A percentile compares a stretch with the other conserved stretches of the same genome.
Evolutionary conservation across 2,888 invertebrate species (phyloP).

Genomic region (Nematopogon swammerdamellus): DNA sequence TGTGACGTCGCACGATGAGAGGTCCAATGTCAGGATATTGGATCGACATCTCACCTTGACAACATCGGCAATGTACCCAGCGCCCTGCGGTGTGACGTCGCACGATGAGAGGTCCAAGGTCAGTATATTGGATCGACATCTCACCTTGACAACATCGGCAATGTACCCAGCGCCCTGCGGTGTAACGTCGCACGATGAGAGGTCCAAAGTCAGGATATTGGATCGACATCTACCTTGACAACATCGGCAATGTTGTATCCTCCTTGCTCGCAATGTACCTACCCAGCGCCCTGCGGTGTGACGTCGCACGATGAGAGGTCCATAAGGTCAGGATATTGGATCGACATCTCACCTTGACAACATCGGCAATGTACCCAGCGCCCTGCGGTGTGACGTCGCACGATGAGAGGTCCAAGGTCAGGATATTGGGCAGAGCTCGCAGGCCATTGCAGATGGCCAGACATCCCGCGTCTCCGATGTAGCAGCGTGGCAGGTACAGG

Average conservation of each 20-base stretch:
- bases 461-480: constrained; percentile 71
- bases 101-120: constrained; percentile 68
- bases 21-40: no score
- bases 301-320: constrained; percentile 69
- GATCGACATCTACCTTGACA: constrained; percentile 49
- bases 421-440: constrained; percentile 63
- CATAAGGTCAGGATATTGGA: constrained; percentile 62
- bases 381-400: constrained; percentile 65
- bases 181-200: no score
- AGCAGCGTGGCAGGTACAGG: constrained; percentile 64
- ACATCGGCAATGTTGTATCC: constrained; percentile 69
- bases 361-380: constrained; percentile 62
- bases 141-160: constrained; percentile 55
- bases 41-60: no score
- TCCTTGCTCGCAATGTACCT: constrained; percentile 26
- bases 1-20: no score
- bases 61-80: no score
- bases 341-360: constrained; percentile 63
- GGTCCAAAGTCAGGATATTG: no score
- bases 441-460: constrained; percentile 66
- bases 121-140: constrained; percentile 63
- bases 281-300: constrained; percentile 57
- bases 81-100: constrained; percentile 14
- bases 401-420: constrained; percentile 64
- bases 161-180: no score